Percentiles rank a stretch among this genome's conserved stretches.
phyloP scores from a whole-genome alignment of 2,113 vertebrate genomes.

The Mustela nigripes region DNA sequence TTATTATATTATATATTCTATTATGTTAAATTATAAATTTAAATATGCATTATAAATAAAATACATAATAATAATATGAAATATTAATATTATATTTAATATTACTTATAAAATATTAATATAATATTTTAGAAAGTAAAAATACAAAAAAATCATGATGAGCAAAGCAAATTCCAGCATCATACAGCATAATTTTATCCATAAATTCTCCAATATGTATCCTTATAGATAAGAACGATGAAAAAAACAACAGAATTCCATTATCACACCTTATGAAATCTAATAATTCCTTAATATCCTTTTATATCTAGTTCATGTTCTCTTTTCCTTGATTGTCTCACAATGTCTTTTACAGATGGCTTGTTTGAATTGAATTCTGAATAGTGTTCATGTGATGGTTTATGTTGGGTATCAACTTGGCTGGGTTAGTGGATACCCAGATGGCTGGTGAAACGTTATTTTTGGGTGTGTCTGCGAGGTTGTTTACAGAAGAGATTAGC shows the following conservation, averaged over 20 bases:
- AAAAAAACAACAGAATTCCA: not conserved
- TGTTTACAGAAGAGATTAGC: not conserved
- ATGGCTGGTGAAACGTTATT: not conserved
- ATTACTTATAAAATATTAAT: not conserved
- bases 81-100: too few relatives aligned
- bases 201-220: not conserved
- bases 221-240: not conserved
- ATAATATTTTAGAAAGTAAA: not conserved
- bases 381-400: not conserved
- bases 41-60: too few relatives aligned
- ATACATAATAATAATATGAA: too few relatives aligned
- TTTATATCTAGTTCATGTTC: not conserved
- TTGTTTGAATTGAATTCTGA: constrained; percentile 7
- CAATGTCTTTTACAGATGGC: not conserved
- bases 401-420: not conserved
- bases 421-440: not conserved
- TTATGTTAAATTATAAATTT: too few relatives aligned
- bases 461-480: not conserved
- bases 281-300: not conserved
- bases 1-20: too few relatives aligned
- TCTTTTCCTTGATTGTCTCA: not conserved
- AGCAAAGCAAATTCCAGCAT: not conserved
- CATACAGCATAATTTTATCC: not conserved
- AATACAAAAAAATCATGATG: not conserved
- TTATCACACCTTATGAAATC: not conserved